phyloP scores from a whole-genome alignment of 2,113 vertebrate genomes.

The Elephas maximus region DNA sequence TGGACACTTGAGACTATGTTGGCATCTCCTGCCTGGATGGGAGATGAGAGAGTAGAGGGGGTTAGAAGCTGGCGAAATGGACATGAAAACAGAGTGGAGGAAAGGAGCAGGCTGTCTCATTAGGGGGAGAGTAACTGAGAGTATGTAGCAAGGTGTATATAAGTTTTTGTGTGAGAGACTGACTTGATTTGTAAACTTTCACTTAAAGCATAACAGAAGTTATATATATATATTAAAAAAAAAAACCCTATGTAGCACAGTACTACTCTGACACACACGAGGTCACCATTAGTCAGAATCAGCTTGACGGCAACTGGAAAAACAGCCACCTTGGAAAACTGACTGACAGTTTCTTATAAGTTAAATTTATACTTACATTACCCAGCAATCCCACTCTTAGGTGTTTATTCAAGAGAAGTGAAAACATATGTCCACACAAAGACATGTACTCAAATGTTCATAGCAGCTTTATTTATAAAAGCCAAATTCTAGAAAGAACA shows the following conservation, averaged over 20 bases:
- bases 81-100: too few species aligned
- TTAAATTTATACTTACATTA: not conserved
- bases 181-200: too few species aligned
- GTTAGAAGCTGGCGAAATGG: too few species aligned
- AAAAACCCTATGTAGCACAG: not conserved
- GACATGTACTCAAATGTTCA: not conserved
- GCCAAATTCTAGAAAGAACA: not conserved
- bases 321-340: not conserved
- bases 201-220: too few species aligned
- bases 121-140: too few species aligned
- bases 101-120: too few species aligned
- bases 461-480: not conserved
- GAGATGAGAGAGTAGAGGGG: too few species aligned
- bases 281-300: not conserved
- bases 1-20: too few species aligned
- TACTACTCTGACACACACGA: not conserved
- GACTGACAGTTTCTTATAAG: not conserved
- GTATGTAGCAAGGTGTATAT: too few species aligned
- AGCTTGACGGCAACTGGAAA: not conserved
- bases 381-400: not conserved
- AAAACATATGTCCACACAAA: conserved; percentile 21
- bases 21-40: too few species aligned
- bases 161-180: too few species aligned
- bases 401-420: not conserved
- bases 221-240: too few species aligned